These are phyloP conservation scores for Ferrisia virgata DNA, from an alignment of 2,888 invertebrate genomes.

Conservation along the genomic window DNA sequence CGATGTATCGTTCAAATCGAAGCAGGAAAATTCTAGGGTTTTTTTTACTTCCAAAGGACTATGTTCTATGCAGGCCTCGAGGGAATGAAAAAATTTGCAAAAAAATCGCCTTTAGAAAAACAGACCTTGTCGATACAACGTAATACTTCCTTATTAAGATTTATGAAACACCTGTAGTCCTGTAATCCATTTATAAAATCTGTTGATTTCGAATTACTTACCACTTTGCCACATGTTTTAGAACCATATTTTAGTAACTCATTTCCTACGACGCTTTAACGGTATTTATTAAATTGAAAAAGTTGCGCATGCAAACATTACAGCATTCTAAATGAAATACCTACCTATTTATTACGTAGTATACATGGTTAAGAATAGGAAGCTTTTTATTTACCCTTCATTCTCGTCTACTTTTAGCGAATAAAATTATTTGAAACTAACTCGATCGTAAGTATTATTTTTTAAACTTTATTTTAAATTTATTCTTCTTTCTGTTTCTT, in stretches of 20 bases:
- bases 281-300: slow-evolving; percentile 4
- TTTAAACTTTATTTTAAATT: background rate
- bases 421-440: background rate
- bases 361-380: background rate
- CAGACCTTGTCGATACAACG: background rate
- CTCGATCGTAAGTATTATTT: background rate
- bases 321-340: background rate
- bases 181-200: slow-evolving; percentile 9
- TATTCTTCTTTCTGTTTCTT: background rate
- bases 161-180: slow-evolving; percentile 31
- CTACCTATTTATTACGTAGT: background rate
- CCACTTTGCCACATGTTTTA: background rate
- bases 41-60: too few species aligned
- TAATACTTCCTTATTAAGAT: slow-evolving; percentile 7
- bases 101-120: background rate
- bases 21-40: too few species aligned
- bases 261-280: background rate
- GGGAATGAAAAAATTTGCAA: background rate
- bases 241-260: background rate
- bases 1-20: too few species aligned
- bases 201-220: slow-evolving; percentile 21
- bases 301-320: background rate
- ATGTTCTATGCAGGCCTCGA: background rate
- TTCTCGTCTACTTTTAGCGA: background rate
- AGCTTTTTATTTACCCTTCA: background rate